phyloP scores from a whole-genome alignment of 53 echinoderm and acorn worm genomes.

The Echinometra lucunter region DNA sequence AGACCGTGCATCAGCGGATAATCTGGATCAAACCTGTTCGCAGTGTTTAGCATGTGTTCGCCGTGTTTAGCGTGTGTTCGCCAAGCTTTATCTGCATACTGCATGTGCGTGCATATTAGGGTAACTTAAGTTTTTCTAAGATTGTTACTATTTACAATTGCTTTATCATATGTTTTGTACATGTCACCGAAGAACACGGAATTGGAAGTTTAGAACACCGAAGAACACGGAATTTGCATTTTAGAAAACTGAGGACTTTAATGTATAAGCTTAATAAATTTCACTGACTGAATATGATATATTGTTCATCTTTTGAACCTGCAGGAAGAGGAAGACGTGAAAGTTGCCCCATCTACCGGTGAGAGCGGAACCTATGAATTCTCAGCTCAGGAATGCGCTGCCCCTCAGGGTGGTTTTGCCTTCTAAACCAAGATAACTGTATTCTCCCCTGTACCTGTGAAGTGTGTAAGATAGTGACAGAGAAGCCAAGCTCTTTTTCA shows the following conservation, averaged over 20 bases:
- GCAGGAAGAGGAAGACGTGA: constrained; percentile 69
- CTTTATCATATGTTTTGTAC: too few relatives aligned
- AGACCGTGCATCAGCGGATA: too few relatives aligned
- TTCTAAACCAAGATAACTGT: constrained; percentile 24
- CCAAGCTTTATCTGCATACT: too few relatives aligned
- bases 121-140: too few relatives aligned
- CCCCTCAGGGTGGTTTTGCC: constrained; percentile 59
- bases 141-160: too few relatives aligned
- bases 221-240: too few relatives aligned
- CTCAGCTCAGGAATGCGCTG: constrained; percentile 27
- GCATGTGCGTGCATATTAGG: too few relatives aligned
- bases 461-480: not conserved
- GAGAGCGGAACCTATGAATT: constrained; percentile 65
- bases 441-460: not conserved
- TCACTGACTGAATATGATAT: not conserved
- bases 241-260: not conserved
- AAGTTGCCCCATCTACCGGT: constrained; percentile 50
- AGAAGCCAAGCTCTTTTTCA: not conserved
- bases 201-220: too few relatives aligned
- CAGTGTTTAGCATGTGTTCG: too few relatives aligned
- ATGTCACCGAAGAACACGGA: too few relatives aligned
- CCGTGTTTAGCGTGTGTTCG: too few relatives aligned
- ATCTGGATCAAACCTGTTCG: too few relatives aligned
- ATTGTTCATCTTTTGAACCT: not conserved
- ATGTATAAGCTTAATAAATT: not conserved